These are phyloP conservation scores for Parauchenoglanis punctatus DNA, from an alignment of 2,797 vertebrate genomes.

Conservation along the genomic window DNA sequence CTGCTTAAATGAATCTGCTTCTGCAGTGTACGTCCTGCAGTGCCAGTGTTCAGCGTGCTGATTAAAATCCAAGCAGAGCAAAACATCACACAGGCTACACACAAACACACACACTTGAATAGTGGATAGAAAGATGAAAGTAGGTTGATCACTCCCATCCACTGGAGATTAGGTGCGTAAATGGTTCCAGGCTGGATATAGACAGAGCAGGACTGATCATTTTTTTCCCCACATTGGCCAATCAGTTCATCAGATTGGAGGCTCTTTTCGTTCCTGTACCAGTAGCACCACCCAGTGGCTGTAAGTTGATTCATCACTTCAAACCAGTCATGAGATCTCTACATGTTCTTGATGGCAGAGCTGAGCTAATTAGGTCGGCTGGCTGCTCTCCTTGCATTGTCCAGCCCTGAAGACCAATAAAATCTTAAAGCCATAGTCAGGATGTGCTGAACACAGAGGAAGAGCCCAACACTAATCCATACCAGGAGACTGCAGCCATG, in stretches of 20 bases:
- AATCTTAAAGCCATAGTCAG: slow-evolving; percentile 33
- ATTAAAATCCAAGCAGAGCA: slow-evolving; percentile 50
- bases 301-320: neutral
- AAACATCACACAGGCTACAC: slow-evolving; percentile 39
- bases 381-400: slow-evolving; percentile 40
- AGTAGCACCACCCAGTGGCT: slow-evolving; percentile 54
- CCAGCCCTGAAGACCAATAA: slow-evolving; percentile 45
- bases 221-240: slow-evolving; percentile 22
- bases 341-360: slow-evolving; percentile 25
- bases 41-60: slow-evolving; percentile 43
- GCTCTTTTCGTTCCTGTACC: slow-evolving; percentile 32
- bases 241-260: neutral
- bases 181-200: slow-evolving; percentile 47
- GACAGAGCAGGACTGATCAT: slow-evolving; percentile 43
- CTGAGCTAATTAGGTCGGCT: slow-evolving; percentile 50
- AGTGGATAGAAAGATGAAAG: slow-evolving; percentile 49
- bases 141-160: slow-evolving; percentile 52
- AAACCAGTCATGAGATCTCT: neutral
- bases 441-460: slow-evolving; percentile 52
- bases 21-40: slow-evolving; percentile 45
- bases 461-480: slow-evolving; percentile 41
- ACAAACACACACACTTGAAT: slow-evolving; percentile 26
- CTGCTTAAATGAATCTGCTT: slow-evolving; percentile 42
- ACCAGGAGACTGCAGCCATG: slow-evolving; percentile 33
- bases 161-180: slow-evolving; percentile 46